Evolutionary conservation across 2,113 vertebrate species (phyloP).

Genomic region (Chascanopsetta lugubris): DNA sequence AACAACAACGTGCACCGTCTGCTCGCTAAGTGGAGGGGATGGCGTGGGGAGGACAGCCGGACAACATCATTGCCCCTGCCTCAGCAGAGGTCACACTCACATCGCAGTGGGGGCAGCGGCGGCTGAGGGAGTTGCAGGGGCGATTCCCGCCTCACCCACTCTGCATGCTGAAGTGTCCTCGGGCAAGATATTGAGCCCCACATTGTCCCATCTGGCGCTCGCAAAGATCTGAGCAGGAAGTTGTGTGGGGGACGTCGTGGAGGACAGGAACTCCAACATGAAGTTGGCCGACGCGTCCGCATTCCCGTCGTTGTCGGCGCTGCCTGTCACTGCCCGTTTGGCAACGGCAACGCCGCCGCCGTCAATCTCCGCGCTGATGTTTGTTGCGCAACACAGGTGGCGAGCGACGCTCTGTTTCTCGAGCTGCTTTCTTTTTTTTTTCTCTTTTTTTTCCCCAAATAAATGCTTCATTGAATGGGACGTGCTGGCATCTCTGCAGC

Average conservation of each 20-base stretch:
- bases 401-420: constrained; percentile 40
- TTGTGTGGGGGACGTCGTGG: constrained; percentile 72
- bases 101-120: no score
- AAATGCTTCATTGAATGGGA: constrained; percentile 67
- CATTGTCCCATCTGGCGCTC: constrained; percentile 80
- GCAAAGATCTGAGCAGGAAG: constrained; percentile 77
- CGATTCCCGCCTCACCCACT: no score
- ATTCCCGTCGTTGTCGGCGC: constrained; percentile 52
- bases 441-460: no score
- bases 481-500: constrained; percentile 64
- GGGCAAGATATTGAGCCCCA: no score
- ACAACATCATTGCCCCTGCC: no score
- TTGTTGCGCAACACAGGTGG: constrained; percentile 39
- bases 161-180: no score
- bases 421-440: no score
- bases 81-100: no score
- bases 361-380: constrained; percentile 9
- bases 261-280: constrained; percentile 67
- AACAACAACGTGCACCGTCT: no score
- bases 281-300: constrained; percentile 53
- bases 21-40: no score
- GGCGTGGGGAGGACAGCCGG: no score
- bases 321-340: constrained; percentile 39
- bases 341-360: neutral
- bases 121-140: no score